These are phyloP conservation scores for Labrus mixtus DNA, from an alignment of 2,113 vertebrate species.

Conservation along the genomic window DNA sequence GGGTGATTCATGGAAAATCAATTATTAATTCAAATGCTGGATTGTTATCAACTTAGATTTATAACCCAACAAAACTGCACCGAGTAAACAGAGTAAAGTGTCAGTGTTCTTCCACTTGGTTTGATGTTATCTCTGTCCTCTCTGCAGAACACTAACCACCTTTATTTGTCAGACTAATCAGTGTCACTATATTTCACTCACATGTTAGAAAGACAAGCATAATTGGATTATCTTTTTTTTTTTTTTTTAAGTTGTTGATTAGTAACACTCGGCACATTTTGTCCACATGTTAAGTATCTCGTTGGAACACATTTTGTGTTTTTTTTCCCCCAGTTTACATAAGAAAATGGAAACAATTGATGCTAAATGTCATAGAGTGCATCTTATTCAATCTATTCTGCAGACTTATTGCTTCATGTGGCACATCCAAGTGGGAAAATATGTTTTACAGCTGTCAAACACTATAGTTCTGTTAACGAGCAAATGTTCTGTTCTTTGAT, in stretches of 20 bases:
- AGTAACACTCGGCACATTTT: slow-evolving; percentile 14
- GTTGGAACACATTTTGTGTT: neutral
- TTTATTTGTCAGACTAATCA: slow-evolving; percentile 30
- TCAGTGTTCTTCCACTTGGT: neutral
- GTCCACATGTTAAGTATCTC: neutral
- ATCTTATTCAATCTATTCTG: neutral
- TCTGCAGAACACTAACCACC: neutral
- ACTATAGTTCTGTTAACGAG: slow-evolving; percentile 39
- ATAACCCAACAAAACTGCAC: neutral
- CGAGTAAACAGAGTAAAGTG: neutral
- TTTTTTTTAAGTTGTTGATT: neutral
- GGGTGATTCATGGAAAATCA: too few species aligned
- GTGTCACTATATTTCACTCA: slow-evolving; percentile 20
- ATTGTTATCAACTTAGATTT: neutral
- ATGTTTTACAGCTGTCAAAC: slow-evolving; percentile 60
- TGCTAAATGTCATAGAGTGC: neutral
- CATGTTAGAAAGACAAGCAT: slow-evolving; percentile 25
- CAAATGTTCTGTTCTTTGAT: slow-evolving; percentile 58
- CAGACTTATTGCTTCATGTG: neutral
- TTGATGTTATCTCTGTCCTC: slow-evolving; percentile 36
- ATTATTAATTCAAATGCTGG: neutral
- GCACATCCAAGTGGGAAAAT: slow-evolving; percentile 19
- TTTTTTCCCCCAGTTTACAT: neutral
- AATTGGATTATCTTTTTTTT: slow-evolving; percentile 27
- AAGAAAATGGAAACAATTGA: slow-evolving; percentile 7